These are phyloP conservation scores for Macrochelys suwanniensis DNA, from an alignment of 2,797 vertebrate species.

Conservation along the genomic window DNA sequence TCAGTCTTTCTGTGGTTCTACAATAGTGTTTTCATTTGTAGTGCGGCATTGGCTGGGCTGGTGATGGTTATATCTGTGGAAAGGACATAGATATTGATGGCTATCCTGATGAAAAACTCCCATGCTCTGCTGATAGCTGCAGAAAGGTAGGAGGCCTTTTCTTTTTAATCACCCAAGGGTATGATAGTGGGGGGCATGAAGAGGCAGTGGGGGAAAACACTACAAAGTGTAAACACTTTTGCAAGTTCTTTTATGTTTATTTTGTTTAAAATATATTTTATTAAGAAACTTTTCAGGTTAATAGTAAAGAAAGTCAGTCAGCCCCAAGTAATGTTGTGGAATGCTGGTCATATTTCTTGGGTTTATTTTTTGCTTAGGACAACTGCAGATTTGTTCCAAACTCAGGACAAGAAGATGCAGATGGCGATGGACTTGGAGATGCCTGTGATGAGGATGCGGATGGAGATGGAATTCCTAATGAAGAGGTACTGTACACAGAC, in stretches of 20 bases:
- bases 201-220: neutral
- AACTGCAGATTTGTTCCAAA: constrained; percentile 96
- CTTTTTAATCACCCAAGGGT: neutral
- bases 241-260: neutral
- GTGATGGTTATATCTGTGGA: constrained; percentile 95
- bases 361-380: constrained; percentile 83
- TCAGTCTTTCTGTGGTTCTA: constrained; percentile 36
- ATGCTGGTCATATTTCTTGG: neutral
- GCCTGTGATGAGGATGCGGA: constrained; percentile 96
- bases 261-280: neutral
- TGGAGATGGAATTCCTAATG: constrained; percentile 94
- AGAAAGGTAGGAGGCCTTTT: constrained; percentile 87
- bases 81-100: constrained; percentile 99
- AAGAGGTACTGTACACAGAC: constrained; percentile 85
- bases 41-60: constrained; percentile 98
- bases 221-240: neutral
- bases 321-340: neutral
- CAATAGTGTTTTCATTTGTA: constrained; percentile 72
- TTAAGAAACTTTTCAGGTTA: neutral
- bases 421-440: constrained; percentile 91
- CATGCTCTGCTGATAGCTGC: constrained; percentile 90
- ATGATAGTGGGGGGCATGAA: neutral
- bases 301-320: neutral
- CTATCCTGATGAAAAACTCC: constrained; percentile 94
- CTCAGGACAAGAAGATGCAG: constrained; percentile 97